Conservation (phyloP, 1,140 invertebrate genomes). For the fruit fly (Drosophila melanogaster) region DNA sequence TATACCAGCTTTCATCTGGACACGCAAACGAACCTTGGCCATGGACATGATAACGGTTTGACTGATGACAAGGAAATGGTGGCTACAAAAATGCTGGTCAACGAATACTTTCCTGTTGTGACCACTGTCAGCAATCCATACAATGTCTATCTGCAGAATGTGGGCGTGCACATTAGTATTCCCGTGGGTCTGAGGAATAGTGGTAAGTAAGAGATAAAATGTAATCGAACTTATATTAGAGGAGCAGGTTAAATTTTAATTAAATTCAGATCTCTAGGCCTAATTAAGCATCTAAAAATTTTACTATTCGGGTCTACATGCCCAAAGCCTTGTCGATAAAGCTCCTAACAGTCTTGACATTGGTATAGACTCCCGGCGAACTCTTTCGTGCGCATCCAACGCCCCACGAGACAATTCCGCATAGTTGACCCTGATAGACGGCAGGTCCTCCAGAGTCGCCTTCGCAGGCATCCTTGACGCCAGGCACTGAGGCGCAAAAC, state of each 20-base stretch:
- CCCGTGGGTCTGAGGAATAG: constrained; percentile 66
- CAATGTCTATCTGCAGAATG: constrained; percentile 80
- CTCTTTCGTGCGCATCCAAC: constrained; percentile 85
- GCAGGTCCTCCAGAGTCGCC: constrained; percentile 88
- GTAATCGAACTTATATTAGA: background rate
- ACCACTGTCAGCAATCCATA: constrained; percentile 75
- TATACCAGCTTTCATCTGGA: constrained; percentile 80
- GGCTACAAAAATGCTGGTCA: constrained; percentile 73
- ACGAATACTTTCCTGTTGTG: constrained; percentile 81
- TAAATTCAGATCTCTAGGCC: no score
- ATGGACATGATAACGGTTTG: constrained; percentile 31
- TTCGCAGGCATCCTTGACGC: constrained; percentile 69
- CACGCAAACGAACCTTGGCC: constrained; percentile 76
- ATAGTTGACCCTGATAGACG: constrained; percentile 85
- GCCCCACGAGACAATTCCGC: constrained; percentile 87
- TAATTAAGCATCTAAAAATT: background rate
- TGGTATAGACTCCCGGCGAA: constrained; percentile 86
- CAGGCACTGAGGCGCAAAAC: constrained; percentile 68
- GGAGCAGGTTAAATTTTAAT: no score
- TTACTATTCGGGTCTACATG: constrained; percentile 21
- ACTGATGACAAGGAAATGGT: constrained; percentile 6
- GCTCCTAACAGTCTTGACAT: constrained; percentile 83
- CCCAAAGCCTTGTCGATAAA: constrained; percentile 72
- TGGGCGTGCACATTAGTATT: constrained; percentile 76
- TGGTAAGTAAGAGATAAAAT: constrained; percentile 60